Evolutionary conservation across 2,113 vertebrate species (phyloP), one percentile per base, ranked within the genome.

Genomic region (Varanus salvator): DNA sequence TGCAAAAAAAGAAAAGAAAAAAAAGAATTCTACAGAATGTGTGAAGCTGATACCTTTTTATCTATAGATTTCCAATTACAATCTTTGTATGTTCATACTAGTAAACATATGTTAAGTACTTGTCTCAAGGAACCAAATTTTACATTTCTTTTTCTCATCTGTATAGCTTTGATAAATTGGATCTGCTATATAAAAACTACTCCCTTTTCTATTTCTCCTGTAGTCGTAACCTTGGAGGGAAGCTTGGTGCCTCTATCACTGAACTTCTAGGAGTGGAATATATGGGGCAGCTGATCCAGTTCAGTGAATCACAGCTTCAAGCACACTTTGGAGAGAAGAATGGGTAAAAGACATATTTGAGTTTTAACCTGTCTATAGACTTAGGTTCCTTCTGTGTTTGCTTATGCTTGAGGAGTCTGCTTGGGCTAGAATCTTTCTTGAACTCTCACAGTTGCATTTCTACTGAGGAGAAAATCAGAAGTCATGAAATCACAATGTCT

Each of bases 291-390:
- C 95, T 99, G 86, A 98, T 97, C 11, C 95, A 91, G 86, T 99
- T 98, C 95, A 97, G 97, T 71, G 97, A 97, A 93, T 92, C 93
- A 15, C 97, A 98, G 84, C 98, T 99, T 84, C 98, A 96, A 92
- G 96, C 96, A 92, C 97, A 98, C 95, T 99, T 99, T 94, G 99
- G 99, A 92, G 98, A 98, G 50, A 99, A 99, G 97, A 99, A 98
- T 0, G 98, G 99, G 99, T 99, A 97, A 97, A 95, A 87, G 54
- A 64, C n/a, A 89, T 74, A 19, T 84, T 0, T 0, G 27, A 87
- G 44, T 60, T 64, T 14, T 85, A 57, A 31, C 84, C 76, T 92
- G 38, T 54, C 81, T 57, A 15, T 21, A 86, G 68, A 64, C 38
- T 82, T 74, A 90, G 72, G 31, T 11, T 19, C 85, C 34, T 82